Evolutionary conservation across 2,888 invertebrate genomes (phyloP), one percentile per base, ranked within the genome.

Genomic region (Cetonia aurata): DNA sequence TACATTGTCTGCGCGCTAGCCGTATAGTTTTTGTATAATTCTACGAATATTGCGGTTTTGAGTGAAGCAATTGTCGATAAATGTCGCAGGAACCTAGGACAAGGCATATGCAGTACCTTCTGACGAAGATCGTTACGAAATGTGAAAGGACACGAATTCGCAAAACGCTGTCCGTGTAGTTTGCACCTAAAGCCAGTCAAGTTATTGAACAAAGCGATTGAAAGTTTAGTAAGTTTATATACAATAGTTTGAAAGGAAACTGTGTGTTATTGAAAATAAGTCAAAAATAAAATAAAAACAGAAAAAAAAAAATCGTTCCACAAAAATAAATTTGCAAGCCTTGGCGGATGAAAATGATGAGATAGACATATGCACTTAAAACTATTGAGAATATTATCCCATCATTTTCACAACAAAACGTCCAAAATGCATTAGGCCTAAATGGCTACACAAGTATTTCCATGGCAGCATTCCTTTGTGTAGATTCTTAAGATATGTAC

Each of bases 221-320:
- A 62, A 33, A 62, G 48, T 62, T 48, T 42, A 62, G 62, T 62
- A 62, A 48, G 62, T 62, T 48, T 62, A 62, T 62, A 62, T 62
- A 62, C 46, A 62, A 62, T 31, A 62, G 62, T 62, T 62, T 62
- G 48, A 62, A 48, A 62, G 62, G 62, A 62, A 59, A 62, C 6
- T 62, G 62, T 62, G 62, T 62, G 62, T 48, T 62, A 62, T 25
- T 48, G 48, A 48, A 62, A 62, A 48, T 48, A 62, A 31, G 48
- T 31, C 9, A 15, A 10, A 31, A 62, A 48, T 13, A 48, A 62
- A 62, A 62, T 6, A 33, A 48, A 62, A 62, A 50, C 1, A 31
- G 12, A 48, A 62, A 37, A 42, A 60, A 60, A 25, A 33, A 50
- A 50, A 50, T 62, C 9, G 33, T 48, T 37, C 15, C 41, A 13